Conservation (phyloP, 2,888 invertebrate species). For the Callinectes sapidus region DNA sequence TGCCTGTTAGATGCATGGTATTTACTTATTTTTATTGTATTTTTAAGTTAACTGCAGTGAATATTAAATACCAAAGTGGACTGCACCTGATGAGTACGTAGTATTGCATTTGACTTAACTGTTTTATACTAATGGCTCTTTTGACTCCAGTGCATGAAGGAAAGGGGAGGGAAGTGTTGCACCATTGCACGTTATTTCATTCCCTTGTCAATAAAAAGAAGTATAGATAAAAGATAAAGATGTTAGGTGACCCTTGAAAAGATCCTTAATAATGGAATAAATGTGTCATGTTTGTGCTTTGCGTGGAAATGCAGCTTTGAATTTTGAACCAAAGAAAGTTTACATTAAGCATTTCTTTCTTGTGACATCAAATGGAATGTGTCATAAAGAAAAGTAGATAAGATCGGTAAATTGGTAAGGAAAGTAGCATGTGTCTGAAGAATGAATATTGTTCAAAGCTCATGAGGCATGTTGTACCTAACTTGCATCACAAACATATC, state of each 20-base stretch:
- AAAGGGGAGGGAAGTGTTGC: not conserved
- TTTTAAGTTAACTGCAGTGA: not conserved
- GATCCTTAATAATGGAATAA: not conserved
- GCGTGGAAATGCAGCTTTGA: not conserved
- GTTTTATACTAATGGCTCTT: not conserved
- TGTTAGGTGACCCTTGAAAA: not conserved
- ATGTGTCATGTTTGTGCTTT: not conserved
- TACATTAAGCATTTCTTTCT: not conserved
- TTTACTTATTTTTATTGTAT: not conserved
- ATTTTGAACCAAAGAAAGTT: not conserved
- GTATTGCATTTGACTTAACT: not conserved
- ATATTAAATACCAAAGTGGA: not conserved
- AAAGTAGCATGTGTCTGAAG: not conserved
- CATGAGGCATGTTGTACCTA: not conserved
- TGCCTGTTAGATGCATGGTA: not conserved
- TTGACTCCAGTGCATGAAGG: not conserved
- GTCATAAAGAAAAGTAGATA: not conserved
- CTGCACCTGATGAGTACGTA: not conserved
- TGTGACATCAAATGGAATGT: not conserved
- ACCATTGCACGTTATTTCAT: not conserved
- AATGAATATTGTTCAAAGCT: not conserved
- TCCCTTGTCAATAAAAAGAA: not conserved
- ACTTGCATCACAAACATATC: not conserved
- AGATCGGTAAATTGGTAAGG: not conserved
- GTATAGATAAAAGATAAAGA: not conserved